Base-by-base conservation (phyloP, 1,140 invertebrate species). In the Drosophila bifasciata region DNA sequence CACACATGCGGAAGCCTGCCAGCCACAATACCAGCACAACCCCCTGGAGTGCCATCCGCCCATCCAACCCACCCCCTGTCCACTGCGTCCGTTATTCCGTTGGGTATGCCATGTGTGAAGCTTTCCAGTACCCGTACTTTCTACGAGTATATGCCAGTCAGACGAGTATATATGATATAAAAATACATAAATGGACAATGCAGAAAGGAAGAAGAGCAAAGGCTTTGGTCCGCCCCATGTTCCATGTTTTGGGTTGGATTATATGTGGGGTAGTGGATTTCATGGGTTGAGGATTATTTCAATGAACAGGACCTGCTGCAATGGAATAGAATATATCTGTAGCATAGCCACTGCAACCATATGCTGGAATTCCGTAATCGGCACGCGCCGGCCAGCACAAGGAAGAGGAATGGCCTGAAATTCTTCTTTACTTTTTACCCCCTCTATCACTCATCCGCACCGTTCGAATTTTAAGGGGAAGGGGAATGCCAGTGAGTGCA, bases 161-260 rank as follows among this genome's bases (percentile, higher is more conserved):
- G 74, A 51, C 66, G 32, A 36, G 32, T 52, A 56, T 52, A 56
- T 68, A 68, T 69, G 66, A 69, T 74, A 75, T 74, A 74, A 75
- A 74, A 75, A 74, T 74, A 75, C 70, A 74, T 69, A 74, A 75
- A 75, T 75, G 71, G 70, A 67, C 71, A 75, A 74, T 75, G 71
- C 70, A 66, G 36, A 74, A 66, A 72, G 61, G 66, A 64, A 74
- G 52, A 50, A 45, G 51, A 55, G 58, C 46, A 72, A 71, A 57
- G 74, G 48, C 52, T 51, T 51, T 56, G 70, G 19, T 51, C 46
- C 45, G 23, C 23, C 32, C 23, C 39, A 52, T 25, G 39, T 15
- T 32, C 8, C 48, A 5, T 15, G n/a, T n/a, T n/a, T n/a, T n/a
- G 13, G 6, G 32, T 8, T 41, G 70, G 71, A 75, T 63, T 75